Conservation (phyloP, 2,113 vertebrate species). For the Scomber colias region DNA sequence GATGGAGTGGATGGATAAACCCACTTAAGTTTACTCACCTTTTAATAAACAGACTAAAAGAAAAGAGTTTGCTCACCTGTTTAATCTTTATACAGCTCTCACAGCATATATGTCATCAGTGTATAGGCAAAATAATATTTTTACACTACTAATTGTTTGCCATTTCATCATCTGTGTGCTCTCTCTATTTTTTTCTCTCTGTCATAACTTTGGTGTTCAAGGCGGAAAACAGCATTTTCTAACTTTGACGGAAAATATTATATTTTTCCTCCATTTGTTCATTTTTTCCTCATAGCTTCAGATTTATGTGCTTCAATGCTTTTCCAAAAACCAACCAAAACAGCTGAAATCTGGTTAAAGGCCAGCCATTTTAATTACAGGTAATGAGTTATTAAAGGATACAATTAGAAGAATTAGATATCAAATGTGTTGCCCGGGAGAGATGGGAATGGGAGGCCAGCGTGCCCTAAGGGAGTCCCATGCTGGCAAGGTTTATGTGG, state of each 20-base stretch:
- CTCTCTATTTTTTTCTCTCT: neutral
- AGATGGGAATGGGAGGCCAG: conserved; percentile 48
- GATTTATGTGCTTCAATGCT: neutral
- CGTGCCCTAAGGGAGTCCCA: conserved; percentile 73
- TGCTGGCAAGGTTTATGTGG: conserved; percentile 79
- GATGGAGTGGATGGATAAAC: conserved; percentile 66
- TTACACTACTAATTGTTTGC: no score
- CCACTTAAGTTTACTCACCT: conserved; percentile 64
- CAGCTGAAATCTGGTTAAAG: neutral
- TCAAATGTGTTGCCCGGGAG: conserved; percentile 53
- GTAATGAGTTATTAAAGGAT: conserved; percentile 28
- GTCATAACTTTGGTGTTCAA: neutral
- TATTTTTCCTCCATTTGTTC: neutral
- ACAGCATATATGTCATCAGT: neutral
- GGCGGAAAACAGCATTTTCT: neutral
- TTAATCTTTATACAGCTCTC: neutral
- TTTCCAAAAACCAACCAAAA: neutral
- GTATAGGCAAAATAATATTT: no score
- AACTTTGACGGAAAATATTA: neutral
- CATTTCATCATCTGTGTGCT: neutral
- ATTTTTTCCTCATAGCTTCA: neutral
- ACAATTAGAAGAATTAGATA: conserved; percentile 40
- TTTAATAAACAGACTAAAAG: conserved; percentile 24
- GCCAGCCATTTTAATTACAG: conserved; percentile 10
- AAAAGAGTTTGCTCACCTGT: conserved; percentile 28